phyloP scores from a whole-genome alignment of 1,140 invertebrate species.

The Pomacea maculata region DNA sequence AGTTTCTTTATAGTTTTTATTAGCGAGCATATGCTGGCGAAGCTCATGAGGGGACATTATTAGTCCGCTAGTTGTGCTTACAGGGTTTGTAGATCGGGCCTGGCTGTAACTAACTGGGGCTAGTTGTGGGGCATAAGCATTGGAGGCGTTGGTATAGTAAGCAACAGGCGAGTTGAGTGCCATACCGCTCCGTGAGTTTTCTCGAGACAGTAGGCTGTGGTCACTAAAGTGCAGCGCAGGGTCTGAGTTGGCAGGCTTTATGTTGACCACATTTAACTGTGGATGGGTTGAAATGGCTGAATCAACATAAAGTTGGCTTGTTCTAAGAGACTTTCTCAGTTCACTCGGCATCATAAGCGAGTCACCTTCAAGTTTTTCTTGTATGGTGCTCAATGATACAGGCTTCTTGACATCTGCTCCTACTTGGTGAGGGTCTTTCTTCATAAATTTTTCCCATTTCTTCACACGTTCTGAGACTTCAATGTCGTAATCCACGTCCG shows the following conservation, averaged over 20 bases:
- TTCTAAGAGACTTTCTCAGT: conserved; percentile 28
- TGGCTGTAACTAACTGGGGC: neutral
- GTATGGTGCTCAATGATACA: conserved; percentile 32
- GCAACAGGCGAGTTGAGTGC: conserved; percentile 8
- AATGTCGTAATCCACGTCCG: conserved; percentile 61
- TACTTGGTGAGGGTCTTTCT: conserved; percentile 25
- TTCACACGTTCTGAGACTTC: conserved; percentile 59
- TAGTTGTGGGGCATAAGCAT: conserved; percentile 13
- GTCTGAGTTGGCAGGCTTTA: conserved; percentile 33
- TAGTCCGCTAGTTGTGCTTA: conserved; percentile 6
- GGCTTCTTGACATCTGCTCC: conserved; percentile 28
- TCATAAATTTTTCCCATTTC: conserved; percentile 59
- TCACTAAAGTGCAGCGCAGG: conserved; percentile 31
- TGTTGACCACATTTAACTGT: conserved; percentile 4
- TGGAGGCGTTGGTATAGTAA: conserved; percentile 11
- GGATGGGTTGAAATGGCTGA: neutral
- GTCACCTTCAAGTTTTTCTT: conserved; percentile 32
- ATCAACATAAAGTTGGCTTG: conserved; percentile 10
- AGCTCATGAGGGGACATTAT: conserved; percentile 27
- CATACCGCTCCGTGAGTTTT: conserved; percentile 35
- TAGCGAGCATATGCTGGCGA: conserved; percentile 33
- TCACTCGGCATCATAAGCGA: conserved; percentile 33
- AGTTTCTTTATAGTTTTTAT: conserved; percentile 35
- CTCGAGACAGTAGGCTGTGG: conserved; percentile 45
- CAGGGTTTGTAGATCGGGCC: neutral